Conservation (phyloP, 2,888 invertebrate species). For the Folsomia candida region DNA sequence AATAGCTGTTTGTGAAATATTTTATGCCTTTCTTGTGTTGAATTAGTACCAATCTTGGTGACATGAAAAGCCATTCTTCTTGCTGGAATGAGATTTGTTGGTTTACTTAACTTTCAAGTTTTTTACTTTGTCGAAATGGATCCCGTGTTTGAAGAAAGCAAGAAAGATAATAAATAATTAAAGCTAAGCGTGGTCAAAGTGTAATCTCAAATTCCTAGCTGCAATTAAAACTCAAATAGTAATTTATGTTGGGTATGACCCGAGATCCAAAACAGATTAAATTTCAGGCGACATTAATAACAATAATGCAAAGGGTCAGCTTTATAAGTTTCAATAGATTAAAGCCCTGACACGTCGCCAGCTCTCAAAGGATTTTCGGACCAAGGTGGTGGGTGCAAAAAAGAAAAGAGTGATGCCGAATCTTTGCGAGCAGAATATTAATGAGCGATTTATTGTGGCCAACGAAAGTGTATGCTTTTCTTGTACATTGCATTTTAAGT, state of each 20-base stretch:
- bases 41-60: neutral
- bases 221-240: neutral
- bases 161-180: neutral
- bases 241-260: neutral
- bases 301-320: neutral
- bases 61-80: neutral
- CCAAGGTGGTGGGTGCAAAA: neutral
- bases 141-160: neutral
- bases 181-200: conserved; percentile 4
- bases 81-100: neutral
- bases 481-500: too few relatives aligned
- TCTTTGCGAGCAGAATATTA: neutral
- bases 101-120: conserved; percentile 2
- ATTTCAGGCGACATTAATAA: neutral
- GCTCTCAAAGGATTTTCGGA: neutral
- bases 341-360: neutral
- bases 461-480: neutral
- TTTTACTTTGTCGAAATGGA: neutral
- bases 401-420: neutral
- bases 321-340: neutral
- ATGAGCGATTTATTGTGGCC: neutral
- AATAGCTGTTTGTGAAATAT: neutral
- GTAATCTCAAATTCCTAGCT: neutral
- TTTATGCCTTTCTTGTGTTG: neutral
- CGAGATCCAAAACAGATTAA: conserved; percentile 1